Base-by-base conservation (phyloP, 1,140 invertebrate species). In the Gryon sp. region DNA sequence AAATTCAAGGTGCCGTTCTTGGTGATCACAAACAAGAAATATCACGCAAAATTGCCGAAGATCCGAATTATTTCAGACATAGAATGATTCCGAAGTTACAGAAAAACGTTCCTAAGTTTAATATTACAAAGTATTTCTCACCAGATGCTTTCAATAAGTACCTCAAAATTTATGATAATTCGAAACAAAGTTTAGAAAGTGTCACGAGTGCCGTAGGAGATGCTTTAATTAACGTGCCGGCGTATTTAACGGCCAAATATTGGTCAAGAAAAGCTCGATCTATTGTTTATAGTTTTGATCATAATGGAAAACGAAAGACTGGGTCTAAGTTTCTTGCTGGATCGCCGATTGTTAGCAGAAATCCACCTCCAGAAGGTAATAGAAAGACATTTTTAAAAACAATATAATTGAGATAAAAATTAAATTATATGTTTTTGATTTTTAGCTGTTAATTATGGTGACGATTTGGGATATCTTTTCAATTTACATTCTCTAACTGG, bases 241-340 rank as follows among this genome's bases (percentile, higher is more conserved):
- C 93, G 0, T 93, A 93, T 76, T 82, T 94, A 9, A 93, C 92
- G 4, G 92, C 91, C 0, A 84, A 91, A 28, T 86, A 91, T 4
- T 94, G 93, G 93, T 90, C 91, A 0, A 88, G 87, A 70, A 87
- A 89, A 32, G 89, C 90, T 0, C 89, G 91, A 0, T 89, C 92
- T 0, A 94, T 90, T 77, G 86, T 95, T 15, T 95, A 94, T 79
- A 92, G 92, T 78, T 95, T 95, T 78, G 93, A 95, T 53, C 92
- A 94, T 62, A 85, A 89, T 6, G 90, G 91, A 5, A 92, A 91
- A 43, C 85, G 89, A 19, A 91, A 88, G 7, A 90, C 90, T 46
- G 92, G 92, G 3, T 88, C 88, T 5, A 87, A 89, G 34, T 94
- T 94, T 76, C 83, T 94, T 1, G 83, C 84, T 11, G 93, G 92